Evolutionary conservation across 2,113 vertebrate genomes (phyloP), one percentile per base, ranked within the genome.

Genomic region (Carassius auratus): DNA sequence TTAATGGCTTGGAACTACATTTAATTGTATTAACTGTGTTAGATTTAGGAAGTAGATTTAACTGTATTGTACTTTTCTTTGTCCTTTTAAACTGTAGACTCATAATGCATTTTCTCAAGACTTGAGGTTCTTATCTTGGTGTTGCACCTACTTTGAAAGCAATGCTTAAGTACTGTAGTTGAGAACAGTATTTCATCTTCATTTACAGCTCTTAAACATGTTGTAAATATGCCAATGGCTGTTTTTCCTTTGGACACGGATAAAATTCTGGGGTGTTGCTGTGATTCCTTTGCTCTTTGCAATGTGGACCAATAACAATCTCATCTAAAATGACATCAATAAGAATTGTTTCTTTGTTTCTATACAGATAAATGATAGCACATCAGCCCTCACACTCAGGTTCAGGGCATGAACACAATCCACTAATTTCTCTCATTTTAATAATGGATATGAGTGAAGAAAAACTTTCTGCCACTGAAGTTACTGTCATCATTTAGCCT

Each of bases 151-250:
- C 45, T 48, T 48, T 48, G 45, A 48, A 48, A 48, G 3, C 21
- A 66, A 69, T 26, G n/a, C 14, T 76, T 50, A 64, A 62, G 21
- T 26, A 26, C 26, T 26, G 26, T 26, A 4, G 7, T 83, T n/a
- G 21, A 13, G 1, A 74, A 48, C 3, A 4, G 9, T 3, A 6
- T 33, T 55, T 71, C 5, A 26, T n/a, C 2, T 61, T 81, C 19
- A 81, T 55, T 30, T 8, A 33, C 36, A 33, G 8, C 30, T 50
- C 5, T 78, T 45, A 61, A 83, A 45, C 45, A 19, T 17, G 15
- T 61, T 77, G 17, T 26, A 61, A 83, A 83, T 61, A 48, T n/a
- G 17, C 19, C 30, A 61, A 21, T 42, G 42, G 69, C 33, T 77
- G 48, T n/a, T n/a, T 68, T 76, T 14, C 45, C 3, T 48, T 48